Evolutionary conservation across 2,113 vertebrate species (phyloP), one percentile per base, ranked within the genome.

Genomic region (Australoheros scitulus): DNA sequence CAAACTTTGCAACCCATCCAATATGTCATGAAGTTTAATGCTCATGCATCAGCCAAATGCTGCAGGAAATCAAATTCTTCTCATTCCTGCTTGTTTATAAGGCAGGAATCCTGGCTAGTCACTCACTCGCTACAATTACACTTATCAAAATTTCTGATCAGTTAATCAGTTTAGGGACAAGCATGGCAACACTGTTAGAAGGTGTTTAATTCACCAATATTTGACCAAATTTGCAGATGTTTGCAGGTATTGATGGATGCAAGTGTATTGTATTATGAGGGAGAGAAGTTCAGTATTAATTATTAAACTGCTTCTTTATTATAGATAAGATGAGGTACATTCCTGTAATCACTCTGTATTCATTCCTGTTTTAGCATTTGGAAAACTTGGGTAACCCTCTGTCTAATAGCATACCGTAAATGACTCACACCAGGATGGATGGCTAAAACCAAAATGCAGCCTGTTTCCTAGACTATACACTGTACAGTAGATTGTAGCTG

Each of bases 401-500:
- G 84, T 85, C 64, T 83, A 90, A 92, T 91, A 90, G 90, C 86
- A 52, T 91, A 88, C 84, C 24, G 77, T 92, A 91, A 91, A 91
- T 94, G 91, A 94, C 78, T 92, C 89, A 91, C 77, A 79, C 81
- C 77, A 72, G 76, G 84, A 83, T 68, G 81, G 86, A 86, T 89
- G 90, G 74, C 84, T 81, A 72, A 88, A 93, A 89, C 84, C 87
- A 78, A 92, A 90, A 81, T 87, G 87, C 85, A 74, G 89, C 74
- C 82, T 84, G 57, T 82, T 63, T 88, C 38, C 85, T 79, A 91
- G 89, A 91, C 88, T 92, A 87, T 90, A 90, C 91, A 91, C 59
- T 81, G 85, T 61, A 83, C 80, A 87, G 84, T 24, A 91, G 88
- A 92, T 91, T 91, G 74, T 81, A 84, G 87, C 82, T 92, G 92